Base-by-base conservation (phyloP, 2,113 vertebrate species). In the Lophotis ruficrista region DNA sequence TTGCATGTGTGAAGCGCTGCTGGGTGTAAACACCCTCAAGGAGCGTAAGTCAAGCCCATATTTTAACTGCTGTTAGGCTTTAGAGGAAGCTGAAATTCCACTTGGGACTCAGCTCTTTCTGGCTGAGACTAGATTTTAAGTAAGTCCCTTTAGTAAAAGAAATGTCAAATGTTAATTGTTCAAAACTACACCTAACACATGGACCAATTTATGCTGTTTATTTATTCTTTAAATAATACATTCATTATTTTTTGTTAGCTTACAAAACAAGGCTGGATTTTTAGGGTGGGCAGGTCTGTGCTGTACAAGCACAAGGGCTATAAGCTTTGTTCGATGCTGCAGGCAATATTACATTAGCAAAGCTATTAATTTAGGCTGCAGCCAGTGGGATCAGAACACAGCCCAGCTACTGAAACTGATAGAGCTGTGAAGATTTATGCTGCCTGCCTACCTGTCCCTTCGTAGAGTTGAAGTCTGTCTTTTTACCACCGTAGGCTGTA, bases 381-480 rank as follows among this genome's bases (percentile, higher is more conserved):
- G 58, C 2, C 38, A 24, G 27, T 2, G n/a, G 41, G 64, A 30
- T 43, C 35, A 43, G 92, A 48, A 11, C 3, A 0, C 1, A 33
- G 38, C 35, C 28, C 35, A 28, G 51, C 25, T 14, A 7, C 50
- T 51, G 30, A 20, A 2, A 6, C 1, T 2, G 68, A 7, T 1
- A 22, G 33, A 77, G 23, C 12, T 43, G 33, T 8, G 62, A 45
- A 41, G 76, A 43, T 22, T 65, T 43, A 8, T 9, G 7, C 9
- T 37, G 2, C 41, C 45, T n/a, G 28, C 14, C n/a, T 37, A 2
- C 41, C 45, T n/a, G 28, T 16, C n/a, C n/a, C 41, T 61, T 17
- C 6, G 0, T 1, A 3, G 21, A 28, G 64, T 4, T 7, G 25
- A 8, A 12, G 4, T 3, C 35, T 64, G 7, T 8, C 7, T 16